Conservation (phyloP, 2,113 vertebrate species). For the Pipa parva region DNA sequence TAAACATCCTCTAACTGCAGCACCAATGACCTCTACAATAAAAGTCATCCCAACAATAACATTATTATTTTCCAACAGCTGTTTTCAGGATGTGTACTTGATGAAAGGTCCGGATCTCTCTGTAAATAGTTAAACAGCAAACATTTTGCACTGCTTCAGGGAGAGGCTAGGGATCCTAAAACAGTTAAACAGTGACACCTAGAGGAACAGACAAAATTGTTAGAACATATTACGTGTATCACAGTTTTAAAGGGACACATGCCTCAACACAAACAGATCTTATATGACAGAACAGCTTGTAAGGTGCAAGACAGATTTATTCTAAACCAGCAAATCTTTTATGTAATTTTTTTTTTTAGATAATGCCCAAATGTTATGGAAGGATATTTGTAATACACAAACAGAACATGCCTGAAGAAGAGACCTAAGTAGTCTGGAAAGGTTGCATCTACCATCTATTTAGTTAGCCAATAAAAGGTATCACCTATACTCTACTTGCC, state of each 20-base stretch:
- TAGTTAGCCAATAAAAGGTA: too few relatives aligned
- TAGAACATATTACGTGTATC: not conserved
- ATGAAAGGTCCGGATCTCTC: conserved; percentile 46
- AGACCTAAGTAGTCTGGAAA: too few relatives aligned
- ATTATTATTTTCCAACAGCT: conserved; percentile 50
- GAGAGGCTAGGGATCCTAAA: conserved; percentile 37
- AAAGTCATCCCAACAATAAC: conserved; percentile 36
- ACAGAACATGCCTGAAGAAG: too few relatives aligned
- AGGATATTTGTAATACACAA: too few relatives aligned
- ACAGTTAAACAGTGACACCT: conserved; percentile 73
- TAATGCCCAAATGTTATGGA: too few relatives aligned
- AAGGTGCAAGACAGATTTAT: too few relatives aligned
- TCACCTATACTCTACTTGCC: too few relatives aligned
- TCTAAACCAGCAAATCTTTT: too few relatives aligned
- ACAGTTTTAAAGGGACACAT: not conserved
- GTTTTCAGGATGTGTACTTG: conserved; percentile 50
- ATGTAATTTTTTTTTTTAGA: too few relatives aligned
- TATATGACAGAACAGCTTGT: not conserved
- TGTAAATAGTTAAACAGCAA: conserved; percentile 48
- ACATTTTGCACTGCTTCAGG: conserved; percentile 3
- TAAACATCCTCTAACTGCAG: conserved; percentile 35
- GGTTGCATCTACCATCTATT: too few relatives aligned
- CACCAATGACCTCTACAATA: conserved; percentile 34
- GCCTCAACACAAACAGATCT: not conserved
- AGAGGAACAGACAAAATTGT: conserved; percentile 55